phyloP scores from a whole-genome alignment of 2,113 vertebrate species.

The Manacus vitellinus region DNA sequence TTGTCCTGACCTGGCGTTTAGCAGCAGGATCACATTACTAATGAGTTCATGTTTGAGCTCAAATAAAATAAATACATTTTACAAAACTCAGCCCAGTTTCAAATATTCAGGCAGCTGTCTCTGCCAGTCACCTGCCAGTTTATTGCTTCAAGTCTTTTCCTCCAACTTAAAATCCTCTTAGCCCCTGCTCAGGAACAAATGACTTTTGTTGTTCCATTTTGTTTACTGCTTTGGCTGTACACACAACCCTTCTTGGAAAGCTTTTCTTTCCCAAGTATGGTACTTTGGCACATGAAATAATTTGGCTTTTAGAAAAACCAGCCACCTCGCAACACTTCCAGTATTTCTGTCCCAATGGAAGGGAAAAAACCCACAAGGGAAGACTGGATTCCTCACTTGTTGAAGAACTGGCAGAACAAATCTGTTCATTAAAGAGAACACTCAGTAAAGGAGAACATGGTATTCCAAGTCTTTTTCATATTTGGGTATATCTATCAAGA shows the following conservation, averaged over 20 bases:
- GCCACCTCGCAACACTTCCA: neutral
- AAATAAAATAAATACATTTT: conserved; percentile 64
- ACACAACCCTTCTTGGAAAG: conserved; percentile 29
- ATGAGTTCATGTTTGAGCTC: conserved; percentile 18
- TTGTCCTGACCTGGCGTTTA: neutral
- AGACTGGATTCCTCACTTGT: neutral
- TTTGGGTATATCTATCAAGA: neutral
- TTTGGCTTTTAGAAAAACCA: neutral
- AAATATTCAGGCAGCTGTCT: conserved; percentile 61
- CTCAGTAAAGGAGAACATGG: neutral
- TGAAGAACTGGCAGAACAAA: neutral
- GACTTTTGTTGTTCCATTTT: conserved; percentile 34
- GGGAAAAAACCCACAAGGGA: neutral
- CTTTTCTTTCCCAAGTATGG: conserved; percentile 21
- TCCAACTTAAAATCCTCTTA: conserved; percentile 2
- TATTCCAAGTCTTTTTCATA: neutral
- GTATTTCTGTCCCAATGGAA: conserved; percentile 2
- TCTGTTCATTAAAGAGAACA: neutral
- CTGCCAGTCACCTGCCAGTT: conserved; percentile 62
- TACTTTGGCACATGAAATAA: conserved; percentile 18
- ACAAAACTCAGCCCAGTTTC: conserved; percentile 50
- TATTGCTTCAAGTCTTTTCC: conserved; percentile 9
- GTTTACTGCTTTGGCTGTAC: conserved; percentile 49
- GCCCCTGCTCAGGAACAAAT: neutral
- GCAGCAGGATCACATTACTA: conserved; percentile 41